Conservation (phyloP, 1,140 invertebrate genomes). For the Megathymus violae region DNA sequence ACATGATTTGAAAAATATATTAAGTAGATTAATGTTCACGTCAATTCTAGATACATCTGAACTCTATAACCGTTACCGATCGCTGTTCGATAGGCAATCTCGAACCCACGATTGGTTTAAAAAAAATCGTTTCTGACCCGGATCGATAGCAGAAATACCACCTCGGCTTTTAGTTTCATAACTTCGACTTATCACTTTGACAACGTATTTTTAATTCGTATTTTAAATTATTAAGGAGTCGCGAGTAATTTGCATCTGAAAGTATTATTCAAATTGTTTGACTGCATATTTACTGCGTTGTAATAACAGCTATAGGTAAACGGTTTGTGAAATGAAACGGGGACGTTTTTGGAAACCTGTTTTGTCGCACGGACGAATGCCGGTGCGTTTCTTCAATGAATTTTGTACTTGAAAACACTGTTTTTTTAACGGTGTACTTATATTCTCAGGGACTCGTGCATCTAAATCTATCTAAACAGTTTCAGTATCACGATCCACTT, state of each 20-base stretch:
- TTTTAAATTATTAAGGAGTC: constrained; percentile 27
- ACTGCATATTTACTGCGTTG: constrained; percentile 53
- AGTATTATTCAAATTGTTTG: constrained; percentile 36
- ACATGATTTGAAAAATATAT: neutral
- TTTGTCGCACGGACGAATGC: constrained; percentile 48
- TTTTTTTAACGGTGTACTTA: too few species aligned
- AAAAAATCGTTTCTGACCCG: constrained; percentile 51
- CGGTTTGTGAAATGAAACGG: constrained; percentile 66
- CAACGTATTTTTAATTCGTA: constrained; percentile 23
- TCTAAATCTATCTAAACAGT: too few species aligned
- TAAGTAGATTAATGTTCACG: constrained; percentile 4
- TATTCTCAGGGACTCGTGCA: too few species aligned
- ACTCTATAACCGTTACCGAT: constrained; percentile 58
- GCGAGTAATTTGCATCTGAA: constrained; percentile 18
- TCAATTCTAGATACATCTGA: constrained; percentile 44
- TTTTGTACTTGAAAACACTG: constrained; percentile 47
- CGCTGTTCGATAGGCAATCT: constrained; percentile 65
- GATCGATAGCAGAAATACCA: constrained; percentile 47
- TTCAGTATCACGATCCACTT: constrained; percentile 48
- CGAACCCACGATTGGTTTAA: constrained; percentile 56
- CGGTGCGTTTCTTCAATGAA: constrained; percentile 56
- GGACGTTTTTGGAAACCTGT: constrained; percentile 67
- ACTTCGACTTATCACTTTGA: constrained; percentile 27
- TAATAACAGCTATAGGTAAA: constrained; percentile 55
- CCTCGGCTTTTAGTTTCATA: constrained; percentile 39